These are phyloP conservation scores for Eubasilissa splendida DNA, from an alignment of 2,888 invertebrate species.

Conservation along the genomic window DNA sequence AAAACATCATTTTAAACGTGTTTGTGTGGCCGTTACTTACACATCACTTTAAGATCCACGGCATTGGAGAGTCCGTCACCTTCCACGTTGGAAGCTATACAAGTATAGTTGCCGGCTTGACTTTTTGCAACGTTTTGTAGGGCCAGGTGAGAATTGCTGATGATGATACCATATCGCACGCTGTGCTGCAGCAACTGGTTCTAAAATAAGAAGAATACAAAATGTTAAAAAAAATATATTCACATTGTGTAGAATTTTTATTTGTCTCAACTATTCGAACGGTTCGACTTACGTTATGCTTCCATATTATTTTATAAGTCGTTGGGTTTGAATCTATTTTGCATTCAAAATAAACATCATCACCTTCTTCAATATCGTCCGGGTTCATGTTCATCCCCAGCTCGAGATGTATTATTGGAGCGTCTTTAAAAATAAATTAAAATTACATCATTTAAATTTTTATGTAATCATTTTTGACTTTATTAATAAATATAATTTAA, in stretches of 20 bases:
- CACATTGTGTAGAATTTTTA: neutral
- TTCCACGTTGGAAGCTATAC: constrained; percentile 92
- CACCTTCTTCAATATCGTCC: constrained; percentile 85
- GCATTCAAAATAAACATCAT: constrained; percentile 70
- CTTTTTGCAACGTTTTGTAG: constrained; percentile 85
- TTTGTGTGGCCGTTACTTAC: constrained; percentile 75
- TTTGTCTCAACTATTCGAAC: neutral
- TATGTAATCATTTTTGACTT: neutral
- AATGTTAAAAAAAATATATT: neutral
- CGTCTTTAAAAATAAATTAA: constrained; percentile 60
- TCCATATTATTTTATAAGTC: constrained; percentile 87
- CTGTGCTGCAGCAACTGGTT: constrained; percentile 89
- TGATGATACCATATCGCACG: constrained; percentile 89
- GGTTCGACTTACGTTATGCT: constrained; percentile 80
- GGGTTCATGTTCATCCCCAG: constrained; percentile 84
- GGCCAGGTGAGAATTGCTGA: constrained; percentile 86
- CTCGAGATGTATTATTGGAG: constrained; percentile 79
- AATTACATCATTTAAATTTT: constrained; percentile 41
- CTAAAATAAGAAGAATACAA: constrained; percentile 67
- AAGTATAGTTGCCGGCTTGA: constrained; percentile 90
- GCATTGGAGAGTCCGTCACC: constrained; percentile 90
- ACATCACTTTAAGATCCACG: constrained; percentile 89
- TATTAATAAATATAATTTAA: no score
- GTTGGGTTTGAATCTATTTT: constrained; percentile 84
- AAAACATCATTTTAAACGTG: no score